Evolutionary conservation across 2,888 invertebrate genomes (phyloP), one percentile per base, ranked within the genome.

Genomic region (Druceiella hillmani): DNA sequence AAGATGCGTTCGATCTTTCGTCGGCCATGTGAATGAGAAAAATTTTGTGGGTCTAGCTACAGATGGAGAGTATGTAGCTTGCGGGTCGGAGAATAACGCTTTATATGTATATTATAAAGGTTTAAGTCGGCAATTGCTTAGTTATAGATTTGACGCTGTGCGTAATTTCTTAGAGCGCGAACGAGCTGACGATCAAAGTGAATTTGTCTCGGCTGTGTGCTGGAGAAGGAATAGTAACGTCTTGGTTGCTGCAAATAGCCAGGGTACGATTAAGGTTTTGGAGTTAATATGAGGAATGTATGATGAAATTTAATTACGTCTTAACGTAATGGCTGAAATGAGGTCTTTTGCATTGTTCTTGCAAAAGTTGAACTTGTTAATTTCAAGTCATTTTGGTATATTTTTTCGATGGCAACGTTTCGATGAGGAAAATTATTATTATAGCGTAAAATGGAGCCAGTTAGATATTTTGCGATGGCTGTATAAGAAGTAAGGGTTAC

Each of bases 191-290:
- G 89, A 90, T 53, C 91, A 91, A 57, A 87, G 85, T 48, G 93
- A 94, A 65, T 94, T 94, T 70, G 93, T 95, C 32, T 93, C 93
- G 9, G 94, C 94, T 1, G 93, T 95, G 4, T 92, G 92, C 57
- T 95, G 94, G 93, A 77, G 87, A 46, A 82, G 86, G 60, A 78
- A 82, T 50, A 83, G 87, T 14, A 85, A 86, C 61, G 82, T 92
- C 15, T 77, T 95, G 34, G 81, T 94, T 10, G 92, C 93, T 29
- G 94, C 93, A 35, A 94, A 94, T 65, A 92, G 91, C 59, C 91
- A 92, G 66, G 94, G 94, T 33, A 84, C 86, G 50, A 91, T 94
- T 52, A 93, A 93, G 66, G 84, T 93, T 55, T 64, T 89, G 40
- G 87, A 88, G 63, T 64, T 88, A 32, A 76, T 84, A 48, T 85